These are phyloP conservation scores for Ladona fulva DNA, from an alignment of 1,140 invertebrate genomes.

Conservation along the genomic window DNA sequence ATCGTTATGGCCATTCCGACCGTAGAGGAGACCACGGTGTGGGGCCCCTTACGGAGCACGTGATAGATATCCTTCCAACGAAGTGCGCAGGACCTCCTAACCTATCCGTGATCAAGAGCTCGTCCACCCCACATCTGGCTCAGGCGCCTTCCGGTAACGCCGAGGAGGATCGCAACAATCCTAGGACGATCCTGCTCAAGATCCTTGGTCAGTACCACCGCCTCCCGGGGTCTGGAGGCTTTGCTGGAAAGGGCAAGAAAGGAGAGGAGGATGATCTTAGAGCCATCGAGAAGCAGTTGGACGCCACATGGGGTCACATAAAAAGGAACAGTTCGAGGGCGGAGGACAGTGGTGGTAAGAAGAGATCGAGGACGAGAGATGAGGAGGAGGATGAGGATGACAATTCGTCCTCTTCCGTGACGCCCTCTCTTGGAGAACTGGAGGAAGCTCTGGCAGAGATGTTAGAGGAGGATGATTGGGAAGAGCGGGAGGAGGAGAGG, in stretches of 20 bases:
- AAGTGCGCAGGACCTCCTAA: background rate
- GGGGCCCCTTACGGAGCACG: background rate
- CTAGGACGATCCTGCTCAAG: background rate
- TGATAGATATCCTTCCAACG: background rate
- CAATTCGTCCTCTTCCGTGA: constrained; percentile 33
- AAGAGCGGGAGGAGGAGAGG: background rate
- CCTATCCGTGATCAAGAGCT: background rate
- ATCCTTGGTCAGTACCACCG: background rate
- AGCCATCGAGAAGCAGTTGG: no score
- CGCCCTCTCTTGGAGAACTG: constrained; percentile 37
- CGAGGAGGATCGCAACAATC: background rate
- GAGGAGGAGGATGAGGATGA: constrained; percentile 29
- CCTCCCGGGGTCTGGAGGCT: background rate
- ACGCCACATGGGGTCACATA: no score
- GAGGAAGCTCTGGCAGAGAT: constrained; percentile 37
- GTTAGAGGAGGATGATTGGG: constrained; percentile 33
- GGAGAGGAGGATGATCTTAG: no score
- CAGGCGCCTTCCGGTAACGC: background rate
- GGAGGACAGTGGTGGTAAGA: background rate
- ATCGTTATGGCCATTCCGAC: no score
- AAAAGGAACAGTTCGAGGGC: background rate
- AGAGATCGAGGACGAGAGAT: constrained; percentile 19
- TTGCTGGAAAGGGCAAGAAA: no score
- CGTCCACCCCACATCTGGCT: background rate
- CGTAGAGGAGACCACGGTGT: background rate